phyloP scores from a whole-genome alignment of 37 sponge, comb jelly and placozoan genomes.

The Tethya wilhelma region DNA sequence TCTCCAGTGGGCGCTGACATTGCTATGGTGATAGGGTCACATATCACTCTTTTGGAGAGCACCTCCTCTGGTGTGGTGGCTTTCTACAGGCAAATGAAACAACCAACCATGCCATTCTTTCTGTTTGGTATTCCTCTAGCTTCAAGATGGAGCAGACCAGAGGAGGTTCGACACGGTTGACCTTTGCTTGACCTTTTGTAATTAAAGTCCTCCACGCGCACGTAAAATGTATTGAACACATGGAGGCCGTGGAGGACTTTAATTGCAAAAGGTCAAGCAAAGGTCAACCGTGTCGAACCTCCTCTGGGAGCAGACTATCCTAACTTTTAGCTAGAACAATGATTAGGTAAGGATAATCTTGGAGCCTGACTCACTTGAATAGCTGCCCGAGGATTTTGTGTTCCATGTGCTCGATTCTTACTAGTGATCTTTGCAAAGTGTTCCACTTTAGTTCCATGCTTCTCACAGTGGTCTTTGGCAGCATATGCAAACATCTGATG shows the following conservation, averaged over 20 bases:
- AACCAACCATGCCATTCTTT: not conserved
- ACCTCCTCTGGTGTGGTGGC: conserved; percentile 26
- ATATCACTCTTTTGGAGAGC: conserved; percentile 42
- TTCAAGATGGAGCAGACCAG: not conserved
- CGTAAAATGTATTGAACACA: not conserved
- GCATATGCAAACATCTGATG: conserved; percentile 83
- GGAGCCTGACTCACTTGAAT: conserved; percentile 26
- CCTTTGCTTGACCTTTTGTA: too few species aligned
- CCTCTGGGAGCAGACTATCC: too few species aligned
- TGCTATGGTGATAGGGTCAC: conserved; percentile 70
- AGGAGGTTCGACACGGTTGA: too few species aligned
- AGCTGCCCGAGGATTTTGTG: conserved; percentile 60
- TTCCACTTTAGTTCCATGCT: conserved; percentile 64
- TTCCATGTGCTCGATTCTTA: conserved; percentile 66
- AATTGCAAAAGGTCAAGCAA: not conserved
- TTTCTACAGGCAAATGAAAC: conserved; percentile 23
- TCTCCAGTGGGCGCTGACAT: conserved; percentile 82
- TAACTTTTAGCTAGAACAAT: too few species aligned
- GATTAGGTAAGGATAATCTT: not conserved
- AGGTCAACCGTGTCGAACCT: too few species aligned
- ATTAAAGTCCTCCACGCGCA: too few species aligned
- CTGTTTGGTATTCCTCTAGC: not conserved
- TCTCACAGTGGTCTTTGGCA: conserved; percentile 59
- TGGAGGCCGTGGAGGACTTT: not conserved
- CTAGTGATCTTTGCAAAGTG: conserved; percentile 74